Percentiles rank a stretch among this genome's conserved stretches.
phyloP scores from a whole-genome alignment of 2,797 vertebrate genomes.

The Gephyroberyx darwinii region DNA sequence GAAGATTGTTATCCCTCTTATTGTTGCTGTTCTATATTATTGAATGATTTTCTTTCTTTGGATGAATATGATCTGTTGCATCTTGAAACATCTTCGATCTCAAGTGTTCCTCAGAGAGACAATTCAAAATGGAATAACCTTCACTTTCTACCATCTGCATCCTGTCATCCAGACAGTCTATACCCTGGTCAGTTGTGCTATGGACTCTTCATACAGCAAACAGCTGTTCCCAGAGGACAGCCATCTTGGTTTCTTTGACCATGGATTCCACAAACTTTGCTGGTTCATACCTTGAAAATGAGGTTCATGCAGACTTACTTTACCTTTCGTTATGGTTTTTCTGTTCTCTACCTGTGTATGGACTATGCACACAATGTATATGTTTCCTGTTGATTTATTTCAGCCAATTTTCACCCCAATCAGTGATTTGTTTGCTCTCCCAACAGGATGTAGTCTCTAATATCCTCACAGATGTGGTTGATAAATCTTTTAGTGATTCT shows the following conservation, averaged over 20 bases:
- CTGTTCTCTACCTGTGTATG: slow-evolving; percentile 63
- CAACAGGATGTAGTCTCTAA: slow-evolving; percentile 74
- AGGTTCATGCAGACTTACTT: slow-evolving; percentile 58
- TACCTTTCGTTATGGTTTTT: slow-evolving; percentile 49
- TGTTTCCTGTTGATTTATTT: slow-evolving; percentile 69
- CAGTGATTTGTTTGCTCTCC: slow-evolving; percentile 77
- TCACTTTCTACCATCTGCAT: slow-evolving; percentile 49
- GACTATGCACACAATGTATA: slow-evolving; percentile 67
- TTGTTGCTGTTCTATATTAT: slow-evolving; percentile 77
- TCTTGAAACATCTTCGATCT: slow-evolving; percentile 68
- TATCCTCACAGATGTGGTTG: slow-evolving; percentile 76
- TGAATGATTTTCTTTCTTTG: slow-evolving; percentile 75
- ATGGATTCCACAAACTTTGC: slow-evolving; percentile 58
- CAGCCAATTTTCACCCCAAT: slow-evolving; percentile 66
- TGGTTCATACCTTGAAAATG: slow-evolving; percentile 50
- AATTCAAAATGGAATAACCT: slow-evolving; percentile 47
- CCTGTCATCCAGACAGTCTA: slow-evolving; percentile 41
- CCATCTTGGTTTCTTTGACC: slow-evolving; percentile 56
- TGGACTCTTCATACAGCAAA: slow-evolving; percentile 41
- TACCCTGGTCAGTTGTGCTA: slow-evolving; percentile 39
- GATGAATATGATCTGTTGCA: slow-evolving; percentile 68
- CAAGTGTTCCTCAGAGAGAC: slow-evolving; percentile 70
- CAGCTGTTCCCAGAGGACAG: background rate
- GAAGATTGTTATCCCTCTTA: slow-evolving; percentile 75
- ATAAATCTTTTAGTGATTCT: slow-evolving; percentile 77